Evolutionary conservation across 2,797 vertebrate genomes (phyloP).

Genomic region (Squalus acanthias): DNA sequence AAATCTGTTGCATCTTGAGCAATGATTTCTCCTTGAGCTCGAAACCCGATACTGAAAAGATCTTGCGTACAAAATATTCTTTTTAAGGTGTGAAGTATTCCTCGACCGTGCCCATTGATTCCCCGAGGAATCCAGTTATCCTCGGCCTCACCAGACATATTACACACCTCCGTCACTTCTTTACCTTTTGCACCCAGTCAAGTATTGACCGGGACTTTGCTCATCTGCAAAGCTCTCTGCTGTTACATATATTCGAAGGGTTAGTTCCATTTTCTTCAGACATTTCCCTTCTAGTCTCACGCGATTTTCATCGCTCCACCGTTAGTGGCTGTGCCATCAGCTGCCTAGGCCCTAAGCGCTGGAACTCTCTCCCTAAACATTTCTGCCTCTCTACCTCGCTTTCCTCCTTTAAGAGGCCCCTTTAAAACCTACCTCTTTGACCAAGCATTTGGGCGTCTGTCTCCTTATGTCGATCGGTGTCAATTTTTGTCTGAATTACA

Average conservation of each 20-base stretch:
- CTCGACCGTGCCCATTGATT: background rate
- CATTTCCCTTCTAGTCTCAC: background rate
- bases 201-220: background rate
- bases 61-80: background rate
- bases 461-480: background rate
- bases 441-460: background rate
- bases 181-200: background rate
- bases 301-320: background rate
- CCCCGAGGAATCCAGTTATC: background rate
- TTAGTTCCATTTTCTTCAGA: background rate
- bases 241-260: background rate
- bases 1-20: background rate
- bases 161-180: background rate
- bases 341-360: background rate
- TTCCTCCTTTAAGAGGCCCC: background rate
- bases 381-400: background rate
- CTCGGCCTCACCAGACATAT: background rate
- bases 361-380: background rate
- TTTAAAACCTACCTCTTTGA: background rate
- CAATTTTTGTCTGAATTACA: background rate
- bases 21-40: background rate
- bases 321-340: background rate
- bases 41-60: background rate
- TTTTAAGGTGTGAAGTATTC: background rate
- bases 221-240: background rate